Evolutionary conservation across 2,797 vertebrate species (phyloP).

Genomic region (Alectoris magna): DNA sequence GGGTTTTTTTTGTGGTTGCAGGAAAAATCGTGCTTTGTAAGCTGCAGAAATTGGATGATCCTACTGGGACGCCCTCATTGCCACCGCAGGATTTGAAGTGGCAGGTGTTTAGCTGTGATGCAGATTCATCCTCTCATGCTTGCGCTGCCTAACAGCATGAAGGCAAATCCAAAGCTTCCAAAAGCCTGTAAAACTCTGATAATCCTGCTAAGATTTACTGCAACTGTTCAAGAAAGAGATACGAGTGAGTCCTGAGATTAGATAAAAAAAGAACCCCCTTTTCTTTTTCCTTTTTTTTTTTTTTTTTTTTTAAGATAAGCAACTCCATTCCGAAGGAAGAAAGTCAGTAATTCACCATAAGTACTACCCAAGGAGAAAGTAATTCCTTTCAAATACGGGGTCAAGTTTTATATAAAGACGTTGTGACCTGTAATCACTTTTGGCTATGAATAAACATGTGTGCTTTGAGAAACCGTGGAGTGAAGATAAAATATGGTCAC

Average conservation of each 20-base stretch:
- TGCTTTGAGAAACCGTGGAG: not conserved
- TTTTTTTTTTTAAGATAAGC: constrained; percentile 31
- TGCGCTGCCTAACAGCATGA: constrained; percentile 30
- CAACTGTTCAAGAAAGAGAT: constrained; percentile 44
- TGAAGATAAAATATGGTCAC: not conserved
- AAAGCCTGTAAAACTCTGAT: constrained; percentile 58
- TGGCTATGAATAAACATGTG: constrained; percentile 43
- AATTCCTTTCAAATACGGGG: constrained; percentile 32
- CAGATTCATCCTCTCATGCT: constrained; percentile 41
- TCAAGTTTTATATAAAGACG: constrained; percentile 22
- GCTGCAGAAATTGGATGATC: constrained; percentile 43
- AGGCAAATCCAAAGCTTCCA: constrained; percentile 52
- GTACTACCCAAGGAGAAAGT: constrained; percentile 22
- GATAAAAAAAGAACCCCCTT: not conserved
- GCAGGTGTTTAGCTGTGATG: constrained; percentile 59
- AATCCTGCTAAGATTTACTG: constrained; percentile 68
- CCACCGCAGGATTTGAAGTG: constrained; percentile 56
- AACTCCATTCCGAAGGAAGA: constrained; percentile 10
- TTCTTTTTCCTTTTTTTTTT: not conserved
- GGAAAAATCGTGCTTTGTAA: not conserved
- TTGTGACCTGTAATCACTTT: constrained; percentile 32
- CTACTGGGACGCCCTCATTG: constrained; percentile 25
- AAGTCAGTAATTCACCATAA: constrained; percentile 46
- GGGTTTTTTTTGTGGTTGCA: constrained; percentile 7
- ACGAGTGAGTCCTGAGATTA: constrained; percentile 14